Evolutionary conservation across 2,797 vertebrate species (phyloP), one percentile per base, ranked within the genome.

Genomic region (Cuculus canorus): DNA sequence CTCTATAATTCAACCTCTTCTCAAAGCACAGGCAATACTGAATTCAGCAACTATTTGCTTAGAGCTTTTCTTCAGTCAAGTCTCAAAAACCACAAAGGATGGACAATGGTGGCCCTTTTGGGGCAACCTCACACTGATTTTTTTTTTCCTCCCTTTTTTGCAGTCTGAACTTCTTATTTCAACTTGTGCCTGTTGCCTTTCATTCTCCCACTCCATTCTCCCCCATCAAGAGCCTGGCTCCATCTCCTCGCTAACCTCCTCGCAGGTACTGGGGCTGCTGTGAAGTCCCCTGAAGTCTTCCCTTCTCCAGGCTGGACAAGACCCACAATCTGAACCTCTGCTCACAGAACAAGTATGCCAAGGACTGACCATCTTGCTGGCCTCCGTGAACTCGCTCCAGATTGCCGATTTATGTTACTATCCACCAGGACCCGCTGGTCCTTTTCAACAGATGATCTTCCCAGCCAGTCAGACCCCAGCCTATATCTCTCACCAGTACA

Each of bases 341-440:
- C 15, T 39, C 33, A n/a, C 15, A 53, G 30, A 24, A 11, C 14
- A 43, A 30, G 24, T 1, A 3, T 18, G 30, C 10, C 56, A 66
- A 47, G 10, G 16, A 30, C 13, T 35, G 50, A n/a, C 19, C 47
- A 13, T 2, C 9, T 53, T 33, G 32, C 50, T 65, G 16, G 17
- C 8, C 56, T 54, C 65, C 19, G 12, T 3, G 27, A 80, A 53
- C 17, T 47, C 5, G 0, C 43, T 75, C 22, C 43, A 39, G n/a
- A 21, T 13, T 24, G 22, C 23, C 48, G 19, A 25, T 39, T 66
- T 16, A 22, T 45, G 30, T 24, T 59, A 47, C n/a, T 30, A 13
- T 11, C 18, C n/a, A 39, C 17, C 28, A 64, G 39, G 57, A 48
- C 11, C 3, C 0, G 0, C 13, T 17, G n/a, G 14, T 41, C 13